These are phyloP conservation scores for Garra rufa DNA, from an alignment of 2,113 vertebrate species.

Conservation along the genomic window DNA sequence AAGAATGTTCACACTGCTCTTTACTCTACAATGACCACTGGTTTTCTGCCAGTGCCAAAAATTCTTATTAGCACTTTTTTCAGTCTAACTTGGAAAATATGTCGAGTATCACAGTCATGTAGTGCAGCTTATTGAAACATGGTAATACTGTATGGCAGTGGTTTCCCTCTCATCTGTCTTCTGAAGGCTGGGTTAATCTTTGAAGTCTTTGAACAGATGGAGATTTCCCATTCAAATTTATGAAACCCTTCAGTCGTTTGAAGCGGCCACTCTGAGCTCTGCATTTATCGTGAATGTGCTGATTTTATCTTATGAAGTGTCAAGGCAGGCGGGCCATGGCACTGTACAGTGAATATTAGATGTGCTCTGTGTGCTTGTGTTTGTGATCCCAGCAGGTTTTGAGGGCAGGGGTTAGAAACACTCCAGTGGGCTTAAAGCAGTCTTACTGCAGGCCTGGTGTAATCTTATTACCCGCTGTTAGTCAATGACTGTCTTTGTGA, in stretches of 20 bases:
- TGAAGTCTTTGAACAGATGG: not conserved
- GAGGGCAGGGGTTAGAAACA: conserved; percentile 20
- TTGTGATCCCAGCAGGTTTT: conserved; percentile 27
- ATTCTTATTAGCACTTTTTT: not conserved
- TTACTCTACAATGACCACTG: not conserved
- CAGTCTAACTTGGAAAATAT: not conserved
- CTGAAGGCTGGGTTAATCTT: not conserved
- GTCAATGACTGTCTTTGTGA: conserved; percentile 21
- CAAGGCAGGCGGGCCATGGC: not conserved
- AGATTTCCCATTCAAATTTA: conserved; percentile 6
- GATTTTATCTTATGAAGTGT: not conserved
- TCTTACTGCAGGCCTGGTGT: not conserved
- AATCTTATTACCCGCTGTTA: conserved; percentile 25
- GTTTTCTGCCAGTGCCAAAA: not conserved
- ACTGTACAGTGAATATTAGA: conserved; percentile 1
- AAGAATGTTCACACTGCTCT: not conserved
- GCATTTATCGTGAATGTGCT: not conserved
- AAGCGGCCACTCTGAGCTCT: not conserved
- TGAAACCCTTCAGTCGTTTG: not conserved
- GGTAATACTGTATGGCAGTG: not conserved
- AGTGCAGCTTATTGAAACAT: not conserved
- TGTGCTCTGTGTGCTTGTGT: conserved; percentile 15
- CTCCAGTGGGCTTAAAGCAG: not conserved
- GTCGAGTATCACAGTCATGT: not conserved
- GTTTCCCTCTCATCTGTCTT: not conserved